phyloP scores from a whole-genome alignment of 2,888 invertebrate species.

The Xestia ashworthii region DNA sequence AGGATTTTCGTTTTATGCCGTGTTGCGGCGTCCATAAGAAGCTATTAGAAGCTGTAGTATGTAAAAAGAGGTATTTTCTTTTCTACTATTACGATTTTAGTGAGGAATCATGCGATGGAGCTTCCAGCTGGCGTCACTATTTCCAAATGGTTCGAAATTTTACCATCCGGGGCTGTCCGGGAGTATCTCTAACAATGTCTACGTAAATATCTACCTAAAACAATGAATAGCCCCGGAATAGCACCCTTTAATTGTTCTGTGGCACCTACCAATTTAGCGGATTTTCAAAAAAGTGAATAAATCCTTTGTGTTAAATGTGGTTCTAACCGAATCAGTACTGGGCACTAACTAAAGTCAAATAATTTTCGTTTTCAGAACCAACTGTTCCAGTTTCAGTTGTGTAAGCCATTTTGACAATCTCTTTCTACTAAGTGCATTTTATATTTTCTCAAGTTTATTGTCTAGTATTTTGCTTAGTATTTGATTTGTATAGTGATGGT shows the following conservation, averaged over 20 bases:
- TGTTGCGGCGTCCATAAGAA: background rate
- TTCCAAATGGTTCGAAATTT: background rate
- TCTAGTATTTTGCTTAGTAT: conserved; percentile 43
- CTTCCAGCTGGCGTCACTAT: background rate
- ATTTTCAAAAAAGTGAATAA: conserved; percentile 15
- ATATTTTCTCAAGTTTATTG: conserved; percentile 63
- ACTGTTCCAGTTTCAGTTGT: conserved; percentile 50
- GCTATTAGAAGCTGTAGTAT: no score
- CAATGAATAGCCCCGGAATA: background rate
- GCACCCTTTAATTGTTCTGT: no score
- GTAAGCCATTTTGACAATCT: conserved; percentile 73
- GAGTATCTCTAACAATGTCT: background rate
- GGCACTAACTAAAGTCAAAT: conserved; percentile 50
- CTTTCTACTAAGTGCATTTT: conserved; percentile 41
- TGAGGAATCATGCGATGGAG: background rate
- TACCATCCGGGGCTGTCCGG: background rate
- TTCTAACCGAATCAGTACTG: conserved; percentile 38
- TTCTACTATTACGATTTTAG: no score
- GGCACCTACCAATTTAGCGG: background rate
- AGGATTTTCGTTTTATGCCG: no score
- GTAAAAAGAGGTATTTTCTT: no score
- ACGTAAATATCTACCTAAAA: background rate
- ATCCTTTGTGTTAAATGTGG: conserved; percentile 19
- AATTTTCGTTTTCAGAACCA: conserved; percentile 66
- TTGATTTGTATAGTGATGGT: conserved; percentile 59